A percentile compares a stretch with the other conserved stretches of the same genome.
phyloP scores from a whole-genome alignment of 2,888 invertebrate genomes.

The Xylota sylvarum region DNA sequence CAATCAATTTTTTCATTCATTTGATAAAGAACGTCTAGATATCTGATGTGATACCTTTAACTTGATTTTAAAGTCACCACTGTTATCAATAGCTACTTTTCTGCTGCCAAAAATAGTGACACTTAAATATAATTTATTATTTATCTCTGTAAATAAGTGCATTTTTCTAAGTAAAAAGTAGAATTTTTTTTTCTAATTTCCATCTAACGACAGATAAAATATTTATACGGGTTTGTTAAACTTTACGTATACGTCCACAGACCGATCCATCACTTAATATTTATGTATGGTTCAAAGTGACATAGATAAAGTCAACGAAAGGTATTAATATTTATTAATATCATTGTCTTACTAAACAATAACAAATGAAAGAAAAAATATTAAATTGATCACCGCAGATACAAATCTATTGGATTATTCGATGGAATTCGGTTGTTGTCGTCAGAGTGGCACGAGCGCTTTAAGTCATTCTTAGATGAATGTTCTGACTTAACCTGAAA shows the following conservation, averaged over 20 bases:
- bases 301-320: constrained; percentile 39
- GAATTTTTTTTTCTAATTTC: background rate
- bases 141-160: background rate
- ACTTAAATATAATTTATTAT: background rate
- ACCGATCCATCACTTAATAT: constrained; percentile 35
- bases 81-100: background rate
- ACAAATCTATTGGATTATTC: constrained; percentile 37
- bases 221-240: background rate
- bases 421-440: constrained; percentile 21
- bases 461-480: background rate
- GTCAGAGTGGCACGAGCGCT: constrained; percentile 26
- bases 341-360: constrained; percentile 18
- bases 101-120: constrained; percentile 5
- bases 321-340: constrained; percentile 16
- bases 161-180: background rate
- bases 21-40: background rate
- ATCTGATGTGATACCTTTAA: constrained; percentile 2
- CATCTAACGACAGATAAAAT: background rate
- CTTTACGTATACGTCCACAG: background rate
- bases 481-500: background rate
- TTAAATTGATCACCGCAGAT: constrained; percentile 44
- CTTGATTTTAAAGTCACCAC: background rate
- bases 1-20: background rate
- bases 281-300: constrained; percentile 5
- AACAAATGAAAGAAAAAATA: constrained; percentile 22